Evolutionary conservation across 2,797 vertebrate species (phyloP), one percentile per base, ranked within the genome.

Genomic region (Cossypha caffra): DNA sequence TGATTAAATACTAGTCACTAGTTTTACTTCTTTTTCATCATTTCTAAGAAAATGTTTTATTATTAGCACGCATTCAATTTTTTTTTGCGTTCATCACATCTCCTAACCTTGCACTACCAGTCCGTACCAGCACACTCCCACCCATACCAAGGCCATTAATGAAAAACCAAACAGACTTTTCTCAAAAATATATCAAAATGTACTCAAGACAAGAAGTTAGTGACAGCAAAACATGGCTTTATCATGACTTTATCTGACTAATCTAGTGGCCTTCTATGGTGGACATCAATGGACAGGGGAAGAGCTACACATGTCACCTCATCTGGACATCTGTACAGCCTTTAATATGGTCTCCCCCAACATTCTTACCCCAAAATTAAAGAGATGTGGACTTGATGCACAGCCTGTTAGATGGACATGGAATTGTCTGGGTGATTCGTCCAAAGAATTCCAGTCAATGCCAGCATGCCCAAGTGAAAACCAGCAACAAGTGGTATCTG

Each of bases 21-120:
- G 59, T 76, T 87, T 67, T 90, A 86, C 13, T 84, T 42, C 69
- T 77, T 77, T 77, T 72, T 71, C 75, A 85, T 25, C 51, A 68
- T 19, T 76, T 76, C 9, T 59, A 91, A 66, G 29, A 54, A 71
- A 88, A 62, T 20, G 15, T 23, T 69, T 33, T 77, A 33, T 74
- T 85, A 76, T 35, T 52, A 86, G 42, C 24, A 77, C 25, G 62
- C 29, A 78, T 20, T 2, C 47, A 38, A 19, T 1, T 23, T 3
- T 24, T 42, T 45, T 58, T 18, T 42, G 31, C 1, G 0, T 42
- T 69, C 73, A 73, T 66, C 59, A 29, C 8, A 26, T 54, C 55
- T 72, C 58, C 31, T 51, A 62, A 83, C 20, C 61, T 37, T 38
- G 35, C 24, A 86, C n/a, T 35, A 66, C 35, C 47, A 38, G 23